Evolutionary conservation across 2,113 vertebrate genomes (phyloP).

Genomic region (Athene cunicularia): DNA sequence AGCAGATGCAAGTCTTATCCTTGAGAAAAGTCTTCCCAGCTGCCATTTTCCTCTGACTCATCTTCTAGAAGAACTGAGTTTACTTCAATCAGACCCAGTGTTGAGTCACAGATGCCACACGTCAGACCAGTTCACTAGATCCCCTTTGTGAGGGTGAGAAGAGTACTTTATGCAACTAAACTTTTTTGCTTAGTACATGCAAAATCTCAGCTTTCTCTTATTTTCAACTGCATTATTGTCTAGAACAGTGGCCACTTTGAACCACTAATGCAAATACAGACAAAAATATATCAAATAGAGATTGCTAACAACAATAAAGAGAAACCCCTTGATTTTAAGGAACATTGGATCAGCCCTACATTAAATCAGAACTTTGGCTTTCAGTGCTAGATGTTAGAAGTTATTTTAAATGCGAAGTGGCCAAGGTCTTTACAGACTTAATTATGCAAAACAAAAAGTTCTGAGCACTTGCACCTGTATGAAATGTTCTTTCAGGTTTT

Average conservation of each 20-base stretch:
- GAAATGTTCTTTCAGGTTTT: conserved; percentile 9
- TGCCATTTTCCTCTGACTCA: conserved; percentile 55
- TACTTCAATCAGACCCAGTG: not conserved
- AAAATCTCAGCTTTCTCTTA: not conserved
- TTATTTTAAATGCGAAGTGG: not conserved
- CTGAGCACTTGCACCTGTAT: not conserved
- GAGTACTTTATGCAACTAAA: not conserved
- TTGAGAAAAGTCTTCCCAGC: conserved; percentile 25
- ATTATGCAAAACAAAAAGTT: not conserved
- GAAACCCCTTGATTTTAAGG: not conserved
- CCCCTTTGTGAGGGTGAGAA: not conserved
- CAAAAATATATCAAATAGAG: not conserved
- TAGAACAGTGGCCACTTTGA: not conserved
- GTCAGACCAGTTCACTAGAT: not conserved
- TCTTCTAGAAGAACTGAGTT: not conserved
- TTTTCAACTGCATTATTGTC: not conserved
- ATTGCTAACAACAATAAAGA: not conserved
- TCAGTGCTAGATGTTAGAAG: not conserved
- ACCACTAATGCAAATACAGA: not conserved
- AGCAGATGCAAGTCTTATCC: conserved; percentile 32
- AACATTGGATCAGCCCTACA: not conserved
- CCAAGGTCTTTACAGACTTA: not conserved
- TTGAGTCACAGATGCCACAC: not conserved
- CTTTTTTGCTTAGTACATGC: not conserved
- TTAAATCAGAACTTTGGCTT: not conserved